These are phyloP conservation scores for Oplegnathus fasciatus DNA, from an alignment of 2,113 vertebrate genomes.

Conservation along the genomic window DNA sequence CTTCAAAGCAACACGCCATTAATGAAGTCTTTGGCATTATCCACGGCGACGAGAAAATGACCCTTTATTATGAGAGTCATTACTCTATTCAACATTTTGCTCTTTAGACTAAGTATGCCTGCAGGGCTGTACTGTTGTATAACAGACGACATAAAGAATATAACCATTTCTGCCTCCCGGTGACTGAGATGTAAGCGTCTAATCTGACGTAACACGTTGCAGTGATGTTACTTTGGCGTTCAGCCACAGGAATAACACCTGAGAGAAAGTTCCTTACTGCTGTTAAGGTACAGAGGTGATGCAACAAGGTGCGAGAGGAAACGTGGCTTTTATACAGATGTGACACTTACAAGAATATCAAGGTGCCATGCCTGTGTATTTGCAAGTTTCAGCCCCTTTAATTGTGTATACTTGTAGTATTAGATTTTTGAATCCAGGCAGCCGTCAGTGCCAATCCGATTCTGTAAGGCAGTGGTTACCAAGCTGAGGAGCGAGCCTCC, in stretches of 20 bases:
- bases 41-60: constrained; percentile 45
- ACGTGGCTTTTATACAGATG: background rate
- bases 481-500: too few species aligned
- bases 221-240: background rate
- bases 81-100: constrained; percentile 21
- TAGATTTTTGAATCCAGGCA: too few species aligned
- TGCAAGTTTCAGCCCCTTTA: background rate
- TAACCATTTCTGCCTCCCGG: background rate
- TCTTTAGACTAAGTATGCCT: constrained; percentile 40
- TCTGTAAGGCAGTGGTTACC: too few species aligned
- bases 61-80: constrained; percentile 67
- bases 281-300: background rate
- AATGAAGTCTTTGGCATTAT: constrained; percentile 57
- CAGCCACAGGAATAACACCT: constrained; percentile 8
- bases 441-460: too few species aligned
- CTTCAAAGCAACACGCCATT: constrained; percentile 61
- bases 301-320: background rate
- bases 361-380: background rate
- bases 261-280: background rate
- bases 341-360: background rate
- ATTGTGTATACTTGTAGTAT: background rate
- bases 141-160: background rate
- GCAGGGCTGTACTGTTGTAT: constrained; percentile 24
- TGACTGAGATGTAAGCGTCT: background rate
- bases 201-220: constrained; percentile 8